phyloP scores from a whole-genome alignment of 2,797 vertebrate genomes.

The Parauchenoglanis ngamensis region DNA sequence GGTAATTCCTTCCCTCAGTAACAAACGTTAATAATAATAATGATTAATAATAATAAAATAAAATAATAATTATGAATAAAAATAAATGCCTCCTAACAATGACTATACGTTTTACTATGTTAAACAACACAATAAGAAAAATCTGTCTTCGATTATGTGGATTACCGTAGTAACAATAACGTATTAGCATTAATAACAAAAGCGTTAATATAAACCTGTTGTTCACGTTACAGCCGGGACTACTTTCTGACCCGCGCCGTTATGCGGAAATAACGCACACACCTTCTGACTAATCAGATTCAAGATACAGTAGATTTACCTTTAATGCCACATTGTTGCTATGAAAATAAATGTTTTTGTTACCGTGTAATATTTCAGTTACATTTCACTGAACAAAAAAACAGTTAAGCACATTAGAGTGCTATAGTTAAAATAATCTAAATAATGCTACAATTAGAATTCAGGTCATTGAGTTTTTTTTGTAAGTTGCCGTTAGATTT shows the following conservation, averaged over 20 bases:
- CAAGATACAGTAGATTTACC: not conserved
- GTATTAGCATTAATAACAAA: not conserved
- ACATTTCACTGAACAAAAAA: not conserved
- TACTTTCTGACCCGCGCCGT: not conserved
- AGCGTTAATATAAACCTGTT: not conserved
- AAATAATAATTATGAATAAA: too few species aligned
- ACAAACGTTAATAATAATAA: too few species aligned
- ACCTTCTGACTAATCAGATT: not conserved
- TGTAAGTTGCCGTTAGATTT: not conserved
- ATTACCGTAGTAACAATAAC: not conserved
- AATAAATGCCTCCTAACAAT: not conserved
- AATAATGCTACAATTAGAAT: not conserved
- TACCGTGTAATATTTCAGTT: not conserved
- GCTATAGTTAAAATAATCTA: not conserved
- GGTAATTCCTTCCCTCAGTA: not conserved
- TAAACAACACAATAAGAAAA: not conserved
- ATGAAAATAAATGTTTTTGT: not conserved
- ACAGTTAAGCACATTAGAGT: not conserved
- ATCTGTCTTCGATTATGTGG: not conserved
- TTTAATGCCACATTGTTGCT: not conserved
- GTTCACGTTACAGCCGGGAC: not conserved
- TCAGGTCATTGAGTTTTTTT: not conserved
- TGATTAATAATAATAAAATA: too few species aligned
- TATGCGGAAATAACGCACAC: too few species aligned
- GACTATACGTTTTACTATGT: not conserved